A percentile compares a stretch with the other conserved stretches of the same genome.
Conservation (phyloP, 2,113 vertebrate genomes). For the Montifringilla adamsi region DNA sequence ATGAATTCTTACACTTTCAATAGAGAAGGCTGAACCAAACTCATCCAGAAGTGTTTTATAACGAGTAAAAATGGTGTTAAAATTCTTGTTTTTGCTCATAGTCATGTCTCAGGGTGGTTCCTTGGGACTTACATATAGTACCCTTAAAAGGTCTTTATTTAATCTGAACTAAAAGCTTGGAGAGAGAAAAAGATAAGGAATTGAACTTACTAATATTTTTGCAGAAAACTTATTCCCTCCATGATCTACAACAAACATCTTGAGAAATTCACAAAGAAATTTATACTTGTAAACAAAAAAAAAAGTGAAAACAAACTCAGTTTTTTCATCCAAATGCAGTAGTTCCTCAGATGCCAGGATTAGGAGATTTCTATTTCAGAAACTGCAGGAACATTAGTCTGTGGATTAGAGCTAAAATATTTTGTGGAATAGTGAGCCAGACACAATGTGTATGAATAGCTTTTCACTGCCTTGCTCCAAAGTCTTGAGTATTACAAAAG, state of each 20-base stretch:
- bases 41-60: background rate
- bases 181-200: background rate
- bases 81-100: background rate
- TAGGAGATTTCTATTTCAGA: background rate
- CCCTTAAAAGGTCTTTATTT: background rate
- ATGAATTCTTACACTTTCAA: background rate
- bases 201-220: background rate
- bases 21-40: background rate
- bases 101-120: background rate
- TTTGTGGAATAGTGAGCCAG: background rate
- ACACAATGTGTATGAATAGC: background rate
- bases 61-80: background rate
- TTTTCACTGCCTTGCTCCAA: conserved; percentile 9
- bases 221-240: background rate
- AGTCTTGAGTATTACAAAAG: background rate
- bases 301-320: background rate
- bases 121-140: background rate
- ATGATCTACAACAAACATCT: background rate
- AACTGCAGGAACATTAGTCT: background rate
- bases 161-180: background rate
- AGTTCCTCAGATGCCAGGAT: background rate
- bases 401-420: background rate
- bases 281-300: background rate
- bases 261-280: background rate
- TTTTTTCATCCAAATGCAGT: background rate